phyloP scores from a whole-genome alignment of 2,888 invertebrate species.

The Leuctra nigra region DNA sequence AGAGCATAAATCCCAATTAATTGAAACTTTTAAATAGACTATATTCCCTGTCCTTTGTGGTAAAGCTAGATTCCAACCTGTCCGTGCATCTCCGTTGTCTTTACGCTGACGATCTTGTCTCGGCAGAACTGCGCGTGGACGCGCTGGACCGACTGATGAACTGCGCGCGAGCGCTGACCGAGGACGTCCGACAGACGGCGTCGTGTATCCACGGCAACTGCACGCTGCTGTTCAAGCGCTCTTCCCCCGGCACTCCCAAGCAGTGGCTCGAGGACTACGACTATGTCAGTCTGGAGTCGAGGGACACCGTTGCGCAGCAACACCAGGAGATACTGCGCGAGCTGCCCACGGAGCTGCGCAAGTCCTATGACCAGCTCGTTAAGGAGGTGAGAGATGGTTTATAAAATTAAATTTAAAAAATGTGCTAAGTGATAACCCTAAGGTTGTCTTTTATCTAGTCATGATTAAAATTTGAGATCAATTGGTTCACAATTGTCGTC shows the following conservation, averaged over 20 bases:
- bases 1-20: no score
- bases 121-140: no score
- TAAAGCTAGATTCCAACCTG: no score
- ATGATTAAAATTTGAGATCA: no score
- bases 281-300: conserved; percentile 76
- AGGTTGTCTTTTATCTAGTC: no score
- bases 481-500: no score
- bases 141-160: conserved; percentile 84
- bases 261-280: conserved; percentile 83
- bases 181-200: conserved; percentile 82
- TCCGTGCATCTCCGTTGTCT: no score
- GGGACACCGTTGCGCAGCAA: conserved; percentile 61
- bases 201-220: conserved; percentile 86
- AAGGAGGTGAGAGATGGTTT: conserved; percentile 55
- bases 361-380: conserved; percentile 68
- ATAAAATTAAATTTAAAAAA: conserved; percentile 36
- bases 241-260: conserved; percentile 41
- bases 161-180: conserved; percentile 77
- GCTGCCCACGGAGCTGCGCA: conserved; percentile 61
- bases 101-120: no score
- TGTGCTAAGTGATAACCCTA: no score
- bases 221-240: conserved; percentile 66
- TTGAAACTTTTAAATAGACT: no score
- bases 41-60: no score
- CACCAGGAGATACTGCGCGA: conserved; percentile 67